Percentiles rank a stretch among this genome's conserved stretches.
These are phyloP conservation scores for Sphaeridia pumilis DNA, from an alignment of 2,888 invertebrate species.

Conservation along the genomic window DNA sequence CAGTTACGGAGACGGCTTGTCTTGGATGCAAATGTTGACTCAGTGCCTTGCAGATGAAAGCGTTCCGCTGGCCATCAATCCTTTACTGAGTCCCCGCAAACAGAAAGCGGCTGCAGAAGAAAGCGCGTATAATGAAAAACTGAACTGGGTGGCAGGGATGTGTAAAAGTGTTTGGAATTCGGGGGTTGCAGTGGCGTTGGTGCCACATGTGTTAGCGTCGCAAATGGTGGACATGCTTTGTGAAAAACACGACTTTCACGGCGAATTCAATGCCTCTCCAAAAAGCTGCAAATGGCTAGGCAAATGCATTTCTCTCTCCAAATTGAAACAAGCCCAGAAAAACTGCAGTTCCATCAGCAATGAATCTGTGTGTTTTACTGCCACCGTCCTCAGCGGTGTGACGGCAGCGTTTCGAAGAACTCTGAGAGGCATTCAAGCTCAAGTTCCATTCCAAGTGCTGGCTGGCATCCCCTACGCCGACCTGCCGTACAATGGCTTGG, in stretches of 20 bases:
- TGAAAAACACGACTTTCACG: constrained; percentile 26
- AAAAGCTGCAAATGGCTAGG: constrained; percentile 25
- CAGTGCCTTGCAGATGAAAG: constrained; percentile 26
- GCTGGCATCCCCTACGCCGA: constrained; percentile 25
- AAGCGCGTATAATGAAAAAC: no score
- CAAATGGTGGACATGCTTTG: constrained; percentile 20
- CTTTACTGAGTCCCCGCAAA: constrained; percentile 19
- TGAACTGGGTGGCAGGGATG: neutral
- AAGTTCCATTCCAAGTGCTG: constrained; percentile 22
- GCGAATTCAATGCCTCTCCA: constrained; percentile 17
- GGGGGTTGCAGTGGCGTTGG: constrained; percentile 1
- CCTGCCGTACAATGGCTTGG: constrained; percentile 23
- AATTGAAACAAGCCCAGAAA: constrained; percentile 21
- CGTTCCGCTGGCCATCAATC: constrained; percentile 22
- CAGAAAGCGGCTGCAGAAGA: neutral
- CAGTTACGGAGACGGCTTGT: constrained; percentile 27
- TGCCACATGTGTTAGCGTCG: constrained; percentile 25
- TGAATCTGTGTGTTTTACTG: constrained; percentile 16
- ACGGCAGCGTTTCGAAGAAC: constrained; percentile 23
- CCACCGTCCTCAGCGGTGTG: constrained; percentile 21
- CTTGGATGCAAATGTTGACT: constrained; percentile 31
- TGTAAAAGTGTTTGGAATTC: neutral
- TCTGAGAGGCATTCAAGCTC: constrained; percentile 19
- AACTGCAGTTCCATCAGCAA: constrained; percentile 10
- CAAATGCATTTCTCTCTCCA: constrained; percentile 18